These are phyloP conservation scores for Anabas testudineus DNA, from an alignment of 2,797 vertebrate genomes.

Conservation along the genomic window DNA sequence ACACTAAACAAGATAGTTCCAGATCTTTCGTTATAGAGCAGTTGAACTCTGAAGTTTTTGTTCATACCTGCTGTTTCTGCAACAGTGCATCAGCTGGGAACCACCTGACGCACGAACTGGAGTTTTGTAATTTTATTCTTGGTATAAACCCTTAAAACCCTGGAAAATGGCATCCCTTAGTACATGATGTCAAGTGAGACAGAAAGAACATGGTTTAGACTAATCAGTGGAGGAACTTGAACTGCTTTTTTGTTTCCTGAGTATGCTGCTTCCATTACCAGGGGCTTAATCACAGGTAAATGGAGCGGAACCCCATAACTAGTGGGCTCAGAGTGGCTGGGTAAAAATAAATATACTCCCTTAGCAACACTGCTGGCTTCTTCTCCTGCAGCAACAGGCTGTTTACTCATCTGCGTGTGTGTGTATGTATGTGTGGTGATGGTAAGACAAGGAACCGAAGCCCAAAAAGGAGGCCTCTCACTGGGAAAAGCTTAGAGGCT, in stretches of 20 bases:
- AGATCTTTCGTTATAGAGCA: no score
- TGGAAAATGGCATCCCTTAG: neutral
- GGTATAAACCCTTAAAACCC: constrained; percentile 4
- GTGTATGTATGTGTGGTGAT: constrained; percentile 23
- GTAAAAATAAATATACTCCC: constrained; percentile 66
- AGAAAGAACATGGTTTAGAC: constrained; percentile 16
- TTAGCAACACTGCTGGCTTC: constrained; percentile 53
- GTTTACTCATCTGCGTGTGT: constrained; percentile 60
- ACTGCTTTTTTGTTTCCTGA: constrained; percentile 30
- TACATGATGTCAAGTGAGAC: constrained; percentile 9
- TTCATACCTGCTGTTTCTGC: neutral
- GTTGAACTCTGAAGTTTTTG: no score
- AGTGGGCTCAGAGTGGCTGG: constrained; percentile 49
- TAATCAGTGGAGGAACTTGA: constrained; percentile 31
- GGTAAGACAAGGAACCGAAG: constrained; percentile 8
- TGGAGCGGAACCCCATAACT: constrained; percentile 52
- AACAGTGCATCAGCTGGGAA: neutral
- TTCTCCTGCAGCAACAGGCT: constrained; percentile 63
- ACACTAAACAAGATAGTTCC: no score
- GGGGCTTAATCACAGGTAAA: constrained; percentile 65
- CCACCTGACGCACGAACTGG: neutral
- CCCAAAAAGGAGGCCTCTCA: constrained; percentile 55
- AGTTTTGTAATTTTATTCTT: neutral
- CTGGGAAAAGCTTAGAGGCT: constrained; percentile 50
- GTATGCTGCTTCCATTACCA: constrained; percentile 49